These are phyloP conservation scores for Hucho hucho DNA, from an alignment of 2,113 vertebrate genomes.

Conservation along the genomic window DNA sequence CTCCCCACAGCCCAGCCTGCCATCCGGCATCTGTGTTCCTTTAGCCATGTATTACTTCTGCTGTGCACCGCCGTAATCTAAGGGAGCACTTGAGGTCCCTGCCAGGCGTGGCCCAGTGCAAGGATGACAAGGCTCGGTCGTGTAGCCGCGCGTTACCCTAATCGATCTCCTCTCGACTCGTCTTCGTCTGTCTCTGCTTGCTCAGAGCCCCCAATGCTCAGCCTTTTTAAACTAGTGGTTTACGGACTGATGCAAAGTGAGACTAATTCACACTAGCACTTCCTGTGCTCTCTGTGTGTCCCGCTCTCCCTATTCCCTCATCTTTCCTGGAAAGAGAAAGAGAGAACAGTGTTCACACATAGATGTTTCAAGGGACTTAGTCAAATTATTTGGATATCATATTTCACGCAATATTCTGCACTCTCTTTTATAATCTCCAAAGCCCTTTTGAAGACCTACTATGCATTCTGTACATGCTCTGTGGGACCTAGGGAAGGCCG, in stretches of 20 bases:
- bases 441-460: conserved; percentile 1
- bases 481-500: conserved; percentile 12
- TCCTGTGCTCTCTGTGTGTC: conserved; percentile 37
- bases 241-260: conserved; percentile 43
- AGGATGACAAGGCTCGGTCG: conserved; percentile 43
- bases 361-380: conserved; percentile 33
- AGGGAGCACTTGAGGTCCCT: conserved; percentile 35
- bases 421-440: conserved; percentile 22
- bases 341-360: conserved; percentile 32
- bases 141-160: conserved; percentile 41
- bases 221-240: conserved; percentile 26
- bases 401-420: conserved; percentile 16
- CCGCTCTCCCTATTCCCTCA: conserved; percentile 15
- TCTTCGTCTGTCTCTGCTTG: conserved; percentile 25
- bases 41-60: conserved; percentile 44
- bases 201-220: conserved; percentile 34
- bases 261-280: conserved; percentile 44
- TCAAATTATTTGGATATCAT: conserved; percentile 48
- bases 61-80: conserved; percentile 13
- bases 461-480: conserved; percentile 22
- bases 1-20: conserved; percentile 29
- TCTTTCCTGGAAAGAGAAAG: conserved; percentile 11
- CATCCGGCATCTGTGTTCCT: conserved; percentile 42
- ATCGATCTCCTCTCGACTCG: conserved; percentile 49
- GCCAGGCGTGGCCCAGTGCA: conserved; percentile 23